Percentiles rank a stretch among this genome's conserved stretches.
Conservation (phyloP, 2,797 vertebrate genomes). For the Balearica regulorum region DNA sequence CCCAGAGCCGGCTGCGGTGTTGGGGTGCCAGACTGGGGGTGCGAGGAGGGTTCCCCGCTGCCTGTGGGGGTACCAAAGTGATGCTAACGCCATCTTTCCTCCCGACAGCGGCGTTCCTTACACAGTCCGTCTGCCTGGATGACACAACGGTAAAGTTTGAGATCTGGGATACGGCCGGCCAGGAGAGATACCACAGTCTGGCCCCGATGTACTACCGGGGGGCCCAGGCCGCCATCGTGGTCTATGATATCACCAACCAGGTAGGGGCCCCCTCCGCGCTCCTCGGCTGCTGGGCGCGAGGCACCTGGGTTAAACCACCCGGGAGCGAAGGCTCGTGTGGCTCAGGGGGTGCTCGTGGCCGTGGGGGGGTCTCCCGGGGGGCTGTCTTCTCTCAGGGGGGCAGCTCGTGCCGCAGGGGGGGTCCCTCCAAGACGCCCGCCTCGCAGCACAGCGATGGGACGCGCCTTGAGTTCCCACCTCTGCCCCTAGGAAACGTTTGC, state of each 20-base stretch:
- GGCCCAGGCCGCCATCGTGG: constrained; percentile 81
- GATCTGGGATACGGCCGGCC: constrained; percentile 83
- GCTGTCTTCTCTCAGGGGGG: not conserved
- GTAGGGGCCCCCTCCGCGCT: not conserved
- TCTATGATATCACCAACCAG: constrained; percentile 84
- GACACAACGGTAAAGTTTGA: constrained; percentile 84
- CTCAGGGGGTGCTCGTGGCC: not conserved
- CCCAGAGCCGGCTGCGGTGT: not conserved
- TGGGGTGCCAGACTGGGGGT: too few species aligned
- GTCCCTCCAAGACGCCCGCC: not conserved
- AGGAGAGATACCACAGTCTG: constrained; percentile 83
- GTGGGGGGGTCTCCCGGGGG: not conserved
- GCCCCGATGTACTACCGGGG: constrained; percentile 83
- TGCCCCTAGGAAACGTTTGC: constrained; percentile 77
- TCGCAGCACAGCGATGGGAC: not conserved
- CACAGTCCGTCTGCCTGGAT: constrained; percentile 81
- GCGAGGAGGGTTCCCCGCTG: not conserved
- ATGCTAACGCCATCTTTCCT: accelerated
- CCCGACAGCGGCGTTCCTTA: constrained; percentile 78
- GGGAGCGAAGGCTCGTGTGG: not conserved
- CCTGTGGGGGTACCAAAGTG: accelerated
- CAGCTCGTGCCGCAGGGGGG: not conserved
- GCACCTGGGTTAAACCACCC: not conserved
- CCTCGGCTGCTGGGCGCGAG: not conserved
- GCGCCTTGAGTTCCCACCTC: not conserved